Conservation (phyloP, 2,888 invertebrate species). For the Xylota sylvarum region DNA sequence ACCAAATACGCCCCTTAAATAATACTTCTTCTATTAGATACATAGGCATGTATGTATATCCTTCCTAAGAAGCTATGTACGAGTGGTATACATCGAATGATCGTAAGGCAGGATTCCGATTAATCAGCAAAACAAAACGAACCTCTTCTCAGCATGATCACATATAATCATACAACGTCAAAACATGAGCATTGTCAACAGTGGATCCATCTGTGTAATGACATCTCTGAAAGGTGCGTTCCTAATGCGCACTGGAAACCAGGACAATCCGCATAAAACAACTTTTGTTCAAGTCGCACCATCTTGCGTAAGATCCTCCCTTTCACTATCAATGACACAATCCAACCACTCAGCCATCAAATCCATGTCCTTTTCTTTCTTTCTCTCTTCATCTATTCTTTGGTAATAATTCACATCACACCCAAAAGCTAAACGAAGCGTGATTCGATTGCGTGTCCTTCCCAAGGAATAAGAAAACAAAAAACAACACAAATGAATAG, state of each 20-base stretch:
- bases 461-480: no score
- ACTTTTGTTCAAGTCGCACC: slow-evolving; percentile 48
- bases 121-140: slow-evolving; percentile 27
- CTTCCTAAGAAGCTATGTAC: no score
- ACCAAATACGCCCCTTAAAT: no score
- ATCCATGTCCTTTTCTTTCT: slow-evolving; percentile 60
- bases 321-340: slow-evolving; percentile 57
- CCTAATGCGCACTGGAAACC: slow-evolving; percentile 30
- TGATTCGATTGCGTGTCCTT: slow-evolving; percentile 72
- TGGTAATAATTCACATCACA: slow-evolving; percentile 75
- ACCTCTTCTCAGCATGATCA: slow-evolving; percentile 38
- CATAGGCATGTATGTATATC: neutral
- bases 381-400: slow-evolving; percentile 30
- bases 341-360: slow-evolving; percentile 71
- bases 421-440: slow-evolving; percentile 76
- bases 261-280: slow-evolving; percentile 42
- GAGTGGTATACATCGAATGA: neutral
- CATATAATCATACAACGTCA: slow-evolving; percentile 41
- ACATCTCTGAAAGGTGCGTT: slow-evolving; percentile 25
- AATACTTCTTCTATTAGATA: no score
- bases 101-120: slow-evolving; percentile 18
- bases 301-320: slow-evolving; percentile 45
- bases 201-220: neutral
- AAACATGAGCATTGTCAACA: slow-evolving; percentile 53
- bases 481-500: slow-evolving; percentile 48